Percentiles rank a stretch among this genome's conserved stretches.
These are phyloP conservation scores for Nebria salina DNA, from an alignment of 2,888 invertebrate genomes.

Conservation along the genomic window DNA sequence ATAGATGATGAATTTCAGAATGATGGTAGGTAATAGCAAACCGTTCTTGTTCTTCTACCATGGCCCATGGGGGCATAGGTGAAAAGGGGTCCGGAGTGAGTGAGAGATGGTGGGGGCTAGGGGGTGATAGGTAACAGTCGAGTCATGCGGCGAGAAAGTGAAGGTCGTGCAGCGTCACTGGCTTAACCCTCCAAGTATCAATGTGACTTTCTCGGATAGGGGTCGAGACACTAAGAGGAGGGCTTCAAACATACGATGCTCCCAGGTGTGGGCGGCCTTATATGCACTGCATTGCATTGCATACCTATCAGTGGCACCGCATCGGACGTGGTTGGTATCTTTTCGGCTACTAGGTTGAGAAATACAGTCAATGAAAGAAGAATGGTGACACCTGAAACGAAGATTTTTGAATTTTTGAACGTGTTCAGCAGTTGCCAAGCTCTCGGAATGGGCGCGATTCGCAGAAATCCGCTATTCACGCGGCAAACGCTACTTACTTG, in stretches of 20 bases:
- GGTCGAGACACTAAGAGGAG: conserved; percentile 56
- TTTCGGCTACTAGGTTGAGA: conserved; percentile 97
- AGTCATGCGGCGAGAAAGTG: conserved; percentile 41
- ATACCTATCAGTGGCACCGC: conserved; percentile 86
- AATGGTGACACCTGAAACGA: conserved; percentile 90
- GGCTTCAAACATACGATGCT: conserved; percentile 63
- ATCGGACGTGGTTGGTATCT: conserved; percentile 89
- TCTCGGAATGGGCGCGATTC: conserved; percentile 51
- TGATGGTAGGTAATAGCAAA: background rate
- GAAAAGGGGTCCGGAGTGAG: background rate
- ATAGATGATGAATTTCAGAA: background rate
- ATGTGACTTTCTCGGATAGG: conserved; percentile 60
- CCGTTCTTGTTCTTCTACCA: background rate
- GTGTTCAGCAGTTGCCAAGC: conserved; percentile 50
- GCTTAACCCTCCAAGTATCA: conserved; percentile 64
- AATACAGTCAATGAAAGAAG: conserved; percentile 97
- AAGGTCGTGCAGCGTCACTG: conserved; percentile 51
- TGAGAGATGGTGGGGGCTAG: conserved; percentile 22
- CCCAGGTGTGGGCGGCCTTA: conserved; percentile 53
- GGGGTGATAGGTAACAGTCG: conserved; percentile 27
- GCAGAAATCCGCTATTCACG: conserved; percentile 47
- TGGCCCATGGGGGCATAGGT: background rate
- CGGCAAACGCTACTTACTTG: background rate
- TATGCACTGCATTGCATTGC: conserved; percentile 50
- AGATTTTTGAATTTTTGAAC: conserved; percentile 61